These are phyloP conservation scores for Parazoanthus darwini DNA, from an alignment of 92 coral and sea anemone genomes.

Conservation along the genomic window DNA sequence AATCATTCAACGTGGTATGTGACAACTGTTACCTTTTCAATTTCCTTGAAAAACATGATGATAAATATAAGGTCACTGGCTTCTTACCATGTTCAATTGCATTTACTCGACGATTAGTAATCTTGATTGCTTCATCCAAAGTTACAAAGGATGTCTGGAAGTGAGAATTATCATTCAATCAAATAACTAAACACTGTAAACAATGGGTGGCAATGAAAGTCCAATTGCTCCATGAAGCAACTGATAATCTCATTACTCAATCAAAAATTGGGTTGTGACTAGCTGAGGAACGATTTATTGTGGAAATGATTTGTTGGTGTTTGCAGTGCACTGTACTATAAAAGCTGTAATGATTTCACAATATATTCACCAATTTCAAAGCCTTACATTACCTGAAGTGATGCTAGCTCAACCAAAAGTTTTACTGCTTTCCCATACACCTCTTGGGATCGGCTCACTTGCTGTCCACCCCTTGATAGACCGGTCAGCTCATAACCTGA, in stretches of 20 bases:
- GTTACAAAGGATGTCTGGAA: conserved; percentile 95
- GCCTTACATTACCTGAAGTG: conserved; percentile 73
- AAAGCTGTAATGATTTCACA: background rate
- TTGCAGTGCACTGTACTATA: background rate
- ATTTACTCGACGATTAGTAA: conserved; percentile 97
- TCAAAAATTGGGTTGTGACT: too few species aligned
- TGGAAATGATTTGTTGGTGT: background rate
- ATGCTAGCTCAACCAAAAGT: conserved; percentile 94
- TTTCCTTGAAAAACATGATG: background rate
- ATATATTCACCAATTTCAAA: background rate
- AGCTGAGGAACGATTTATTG: too few species aligned
- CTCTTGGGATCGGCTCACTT: conserved; percentile 93
- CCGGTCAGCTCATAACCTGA: conserved; percentile 98
- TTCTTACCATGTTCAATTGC: conserved; percentile 98
- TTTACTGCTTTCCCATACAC: conserved; percentile 99
- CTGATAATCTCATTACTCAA: too few species aligned
- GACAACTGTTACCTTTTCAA: background rate
- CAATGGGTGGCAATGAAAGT: too few species aligned
- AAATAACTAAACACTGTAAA: background rate
- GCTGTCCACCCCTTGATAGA: conserved; percentile 97
- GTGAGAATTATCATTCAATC: background rate
- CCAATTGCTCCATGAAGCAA: too few species aligned
- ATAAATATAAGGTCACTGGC: background rate
- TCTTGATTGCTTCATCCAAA: conserved; percentile 95
- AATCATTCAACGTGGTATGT: background rate